Base-by-base conservation (phyloP, 1,140 invertebrate species). In the Himalopsyche phryganea region DNA sequence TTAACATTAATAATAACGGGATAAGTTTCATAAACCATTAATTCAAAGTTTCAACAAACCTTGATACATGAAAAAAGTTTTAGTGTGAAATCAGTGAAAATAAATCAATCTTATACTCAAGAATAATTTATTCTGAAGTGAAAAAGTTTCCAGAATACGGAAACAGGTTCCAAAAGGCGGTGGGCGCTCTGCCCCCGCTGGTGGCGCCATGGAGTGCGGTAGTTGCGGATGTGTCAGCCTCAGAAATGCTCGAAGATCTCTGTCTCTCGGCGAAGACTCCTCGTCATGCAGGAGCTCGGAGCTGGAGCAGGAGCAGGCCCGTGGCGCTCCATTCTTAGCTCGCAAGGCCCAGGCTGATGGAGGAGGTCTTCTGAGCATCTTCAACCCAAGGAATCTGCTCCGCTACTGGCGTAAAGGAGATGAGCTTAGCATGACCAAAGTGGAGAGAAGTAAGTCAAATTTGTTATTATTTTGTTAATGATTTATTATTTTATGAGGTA, bases 341-440 rank as follows among this genome's bases (percentile, higher is more conserved):
- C 62, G 65, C 56, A 65, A 61, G 65, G 69, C 36, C 36, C 62
- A 58, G 3, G 58, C 58, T 15, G 67, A 61, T 5, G 61, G 65
- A 11, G 62, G 65, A 57, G 75, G 73, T 66, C 69, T 79, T 53
- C 72, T 73, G 57, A 80, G 69, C 71, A 73, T 71, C 20, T 69
- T 79, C 13, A 68, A 69, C 47, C 70, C 73, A 60, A 69, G 70
- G 64, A 71, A 71, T 67, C 80, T 80, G 63, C 70, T 81, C 35
- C 73, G 76, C 57, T 81, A 80, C 66, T 80, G 81, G 75, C 76
- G 80, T 58, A 74, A 78, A 59, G n/a, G n/a, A n/a, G 79, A 81
- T 61, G 80, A 82, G 60, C 79, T 83, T 67, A 83, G 83, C 72
- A 85, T 85, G 81, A 83, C 83, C 7, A 83, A 84, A 69, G 81